phyloP scores from a whole-genome alignment of 2,113 vertebrate species.

The Malurus alboscapulatus region DNA sequence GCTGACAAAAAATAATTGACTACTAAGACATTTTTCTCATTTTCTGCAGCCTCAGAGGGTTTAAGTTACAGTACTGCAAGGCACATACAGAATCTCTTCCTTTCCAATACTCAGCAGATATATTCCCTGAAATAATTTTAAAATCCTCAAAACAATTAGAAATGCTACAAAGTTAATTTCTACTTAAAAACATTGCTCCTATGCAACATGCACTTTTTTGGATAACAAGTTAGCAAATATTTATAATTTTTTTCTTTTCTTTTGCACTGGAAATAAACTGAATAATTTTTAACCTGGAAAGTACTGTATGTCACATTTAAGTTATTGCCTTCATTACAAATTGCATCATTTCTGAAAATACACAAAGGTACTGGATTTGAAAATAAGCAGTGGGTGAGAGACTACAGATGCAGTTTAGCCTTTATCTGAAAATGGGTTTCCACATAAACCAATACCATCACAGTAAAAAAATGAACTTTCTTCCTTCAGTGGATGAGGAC shows the following conservation, averaged over 20 bases:
- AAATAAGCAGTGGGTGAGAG: not conserved
- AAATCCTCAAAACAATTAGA: conserved; percentile 74
- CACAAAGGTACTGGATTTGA: conserved; percentile 31
- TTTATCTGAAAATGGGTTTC: not conserved
- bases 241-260: conserved; percentile 63
- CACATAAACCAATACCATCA: not conserved
- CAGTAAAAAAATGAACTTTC: conserved; percentile 8
- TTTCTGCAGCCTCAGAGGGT: conserved; percentile 64
- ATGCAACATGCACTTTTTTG: conserved; percentile 67
- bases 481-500: conserved; percentile 34
- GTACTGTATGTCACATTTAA: conserved; percentile 49
- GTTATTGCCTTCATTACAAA: conserved; percentile 77
- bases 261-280: conserved; percentile 56
- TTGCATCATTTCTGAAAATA: conserved; percentile 46
- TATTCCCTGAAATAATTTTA: conserved; percentile 78
- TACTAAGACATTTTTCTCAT: conserved; percentile 52
- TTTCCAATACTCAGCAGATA: conserved; percentile 71
- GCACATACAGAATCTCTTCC: conserved; percentile 78
- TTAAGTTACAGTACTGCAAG: conserved; percentile 79
- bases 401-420: not conserved
- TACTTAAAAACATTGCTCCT: conserved; percentile 69
- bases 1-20: conserved; percentile 42
- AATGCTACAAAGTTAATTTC: conserved; percentile 77
- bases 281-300: conserved; percentile 53
- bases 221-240: conserved; percentile 67